phyloP scores from a whole-genome alignment of 1,140 invertebrate genomes.

The Luehdorfia chinensis region DNA sequence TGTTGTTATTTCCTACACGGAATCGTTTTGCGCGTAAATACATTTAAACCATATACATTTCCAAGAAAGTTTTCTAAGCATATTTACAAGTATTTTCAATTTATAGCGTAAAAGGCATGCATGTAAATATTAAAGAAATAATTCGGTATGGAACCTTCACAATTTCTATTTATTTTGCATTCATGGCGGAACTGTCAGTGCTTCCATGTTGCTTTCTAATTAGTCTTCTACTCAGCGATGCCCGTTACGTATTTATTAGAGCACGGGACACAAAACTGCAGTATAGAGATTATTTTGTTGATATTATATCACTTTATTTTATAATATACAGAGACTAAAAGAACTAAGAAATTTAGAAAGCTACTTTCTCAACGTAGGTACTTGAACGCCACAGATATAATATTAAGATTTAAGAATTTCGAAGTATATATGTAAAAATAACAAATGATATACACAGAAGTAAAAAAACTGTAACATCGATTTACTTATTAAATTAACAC shows the following conservation, averaged over 20 bases:
- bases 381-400: constrained; percentile 6
- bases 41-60: too few relatives aligned
- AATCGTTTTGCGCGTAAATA: too few relatives aligned
- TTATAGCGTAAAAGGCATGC: too few relatives aligned
- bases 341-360: constrained; percentile 64
- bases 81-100: too few relatives aligned
- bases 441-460: too few relatives aligned
- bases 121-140: constrained; percentile 28
- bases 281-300: constrained; percentile 15
- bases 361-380: constrained; percentile 58
- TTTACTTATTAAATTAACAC: too few relatives aligned
- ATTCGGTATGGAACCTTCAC: constrained; percentile 50
- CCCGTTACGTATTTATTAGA: constrained; percentile 4
- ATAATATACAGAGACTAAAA: constrained; percentile 33
- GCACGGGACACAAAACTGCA: constrained; percentile 10
- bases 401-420: too few relatives aligned
- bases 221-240: constrained; percentile 20
- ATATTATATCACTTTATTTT: constrained; percentile 20
- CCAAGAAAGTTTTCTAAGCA: too few relatives aligned
- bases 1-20: too few relatives aligned
- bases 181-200: constrained; percentile 78
- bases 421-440: neutral
- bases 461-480: too few relatives aligned
- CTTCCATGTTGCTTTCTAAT: constrained; percentile 78
- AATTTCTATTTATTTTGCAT: constrained; percentile 77